Evolutionary conservation across 2,113 vertebrate genomes (phyloP).

Genomic region (Podiceps cristatus): DNA sequence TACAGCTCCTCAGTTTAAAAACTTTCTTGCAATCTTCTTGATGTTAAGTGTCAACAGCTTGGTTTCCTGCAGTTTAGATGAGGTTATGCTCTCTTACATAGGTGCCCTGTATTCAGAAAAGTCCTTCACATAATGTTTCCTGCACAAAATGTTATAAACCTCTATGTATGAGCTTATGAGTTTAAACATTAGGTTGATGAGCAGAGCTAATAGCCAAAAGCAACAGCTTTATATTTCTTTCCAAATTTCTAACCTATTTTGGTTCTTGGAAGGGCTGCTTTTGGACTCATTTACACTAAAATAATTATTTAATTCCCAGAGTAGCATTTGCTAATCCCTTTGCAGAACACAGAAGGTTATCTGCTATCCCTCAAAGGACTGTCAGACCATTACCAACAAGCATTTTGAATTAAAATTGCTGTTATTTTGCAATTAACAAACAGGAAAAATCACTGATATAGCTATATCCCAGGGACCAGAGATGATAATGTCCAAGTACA

Average conservation of each 20-base stretch:
- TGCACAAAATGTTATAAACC: constrained; percentile 31
- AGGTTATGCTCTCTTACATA: neutral
- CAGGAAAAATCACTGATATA: constrained; percentile 43
- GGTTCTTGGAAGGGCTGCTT: constrained; percentile 28
- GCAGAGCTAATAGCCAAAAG: constrained; percentile 29
- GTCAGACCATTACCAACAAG: constrained; percentile 52
- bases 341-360: constrained; percentile 65
- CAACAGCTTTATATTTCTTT: neutral
- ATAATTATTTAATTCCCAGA: constrained; percentile 57
- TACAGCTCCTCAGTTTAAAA: neutral
- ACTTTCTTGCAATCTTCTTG: neutral
- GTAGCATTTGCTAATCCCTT: constrained; percentile 29
- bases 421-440: constrained; percentile 62
- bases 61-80: neutral
- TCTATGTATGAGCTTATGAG: neutral
- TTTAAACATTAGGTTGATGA: constrained; percentile 19
- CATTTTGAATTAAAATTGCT: constrained; percentile 62
- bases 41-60: neutral
- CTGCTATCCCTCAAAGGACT: constrained; percentile 40
- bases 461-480: constrained; percentile 39
- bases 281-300: constrained; percentile 66
- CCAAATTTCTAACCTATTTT: constrained; percentile 20
- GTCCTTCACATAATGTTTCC: neutral
- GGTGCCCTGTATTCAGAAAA: neutral
- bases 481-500: constrained; percentile 5